Conservation (phyloP, 2,113 vertebrate genomes). For the Elaphurus davidianus region DNA sequence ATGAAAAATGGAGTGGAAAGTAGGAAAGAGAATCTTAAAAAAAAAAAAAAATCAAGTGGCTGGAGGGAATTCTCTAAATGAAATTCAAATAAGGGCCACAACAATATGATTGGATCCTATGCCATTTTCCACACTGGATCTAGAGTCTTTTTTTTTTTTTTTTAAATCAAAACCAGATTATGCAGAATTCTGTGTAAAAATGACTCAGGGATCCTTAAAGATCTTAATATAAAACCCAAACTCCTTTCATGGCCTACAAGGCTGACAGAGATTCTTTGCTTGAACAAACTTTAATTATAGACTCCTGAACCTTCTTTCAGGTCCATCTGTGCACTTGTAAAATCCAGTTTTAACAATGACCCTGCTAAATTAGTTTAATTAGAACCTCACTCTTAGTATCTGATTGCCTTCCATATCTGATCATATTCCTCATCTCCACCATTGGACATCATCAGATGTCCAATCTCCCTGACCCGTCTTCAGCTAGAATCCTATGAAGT, state of each 20-base stretch:
- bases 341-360: background rate
- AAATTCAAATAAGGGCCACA: conserved; percentile 31
- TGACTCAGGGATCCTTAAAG: background rate
- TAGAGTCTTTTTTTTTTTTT: background rate
- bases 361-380: background rate
- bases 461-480: background rate
- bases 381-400: background rate
- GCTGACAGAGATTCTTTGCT: background rate
- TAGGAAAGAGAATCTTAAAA: background rate
- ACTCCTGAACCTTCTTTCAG: background rate
- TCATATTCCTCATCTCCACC: background rate
- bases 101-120: background rate
- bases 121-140: background rate
- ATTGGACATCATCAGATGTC: background rate
- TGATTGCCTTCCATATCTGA: background rate
- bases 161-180: conserved; percentile 24
- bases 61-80: conserved; percentile 32
- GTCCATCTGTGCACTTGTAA: background rate
- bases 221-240: conserved; percentile 18
- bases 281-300: background rate
- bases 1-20: background rate
- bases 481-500: background rate
- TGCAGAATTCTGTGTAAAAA: conserved; percentile 27
- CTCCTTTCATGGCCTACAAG: background rate
- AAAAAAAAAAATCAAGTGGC: background rate